phyloP scores from a whole-genome alignment of 2,888 invertebrate genomes.

The Agrotis exclamationis region DNA sequence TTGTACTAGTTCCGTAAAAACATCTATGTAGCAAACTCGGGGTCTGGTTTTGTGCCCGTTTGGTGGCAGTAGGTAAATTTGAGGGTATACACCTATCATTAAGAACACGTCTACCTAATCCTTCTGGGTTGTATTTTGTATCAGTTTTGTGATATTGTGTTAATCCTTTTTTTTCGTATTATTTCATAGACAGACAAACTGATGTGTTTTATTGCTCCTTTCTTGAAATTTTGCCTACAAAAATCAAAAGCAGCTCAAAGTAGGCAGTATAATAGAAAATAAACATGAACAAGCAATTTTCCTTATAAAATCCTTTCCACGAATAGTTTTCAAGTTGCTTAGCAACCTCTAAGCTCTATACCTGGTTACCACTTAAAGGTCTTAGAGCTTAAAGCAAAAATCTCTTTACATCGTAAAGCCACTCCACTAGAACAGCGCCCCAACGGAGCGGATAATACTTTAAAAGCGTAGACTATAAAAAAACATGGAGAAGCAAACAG shows the following conservation, averaged over 20 bases:
- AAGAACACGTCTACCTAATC: no score
- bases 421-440: constrained; percentile 59
- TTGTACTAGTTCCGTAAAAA: no score
- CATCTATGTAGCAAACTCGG: no score
- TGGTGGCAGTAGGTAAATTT: no score
- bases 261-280: neutral
- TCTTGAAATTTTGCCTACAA: neutral
- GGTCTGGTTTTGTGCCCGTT: no score
- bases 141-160: no score
- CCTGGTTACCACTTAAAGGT: constrained; percentile 44
- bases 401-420: constrained; percentile 55
- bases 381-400: constrained; percentile 56
- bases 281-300: constrained; percentile 7
- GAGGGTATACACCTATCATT: no score
- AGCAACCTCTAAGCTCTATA: constrained; percentile 18
- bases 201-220: neutral
- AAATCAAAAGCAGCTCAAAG: neutral
- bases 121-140: no score
- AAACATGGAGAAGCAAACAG: constrained; percentile 82
- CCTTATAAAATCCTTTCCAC: neutral
- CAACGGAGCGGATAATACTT: constrained; percentile 67
- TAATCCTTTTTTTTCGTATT: no score
- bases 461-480: constrained; percentile 77
- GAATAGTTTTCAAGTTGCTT: constrained; percentile 8
- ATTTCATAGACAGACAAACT: neutral